These are phyloP conservation scores for Lithobates pipiens DNA, from an alignment of 2,797 vertebrate genomes.

Conservation along the genomic window DNA sequence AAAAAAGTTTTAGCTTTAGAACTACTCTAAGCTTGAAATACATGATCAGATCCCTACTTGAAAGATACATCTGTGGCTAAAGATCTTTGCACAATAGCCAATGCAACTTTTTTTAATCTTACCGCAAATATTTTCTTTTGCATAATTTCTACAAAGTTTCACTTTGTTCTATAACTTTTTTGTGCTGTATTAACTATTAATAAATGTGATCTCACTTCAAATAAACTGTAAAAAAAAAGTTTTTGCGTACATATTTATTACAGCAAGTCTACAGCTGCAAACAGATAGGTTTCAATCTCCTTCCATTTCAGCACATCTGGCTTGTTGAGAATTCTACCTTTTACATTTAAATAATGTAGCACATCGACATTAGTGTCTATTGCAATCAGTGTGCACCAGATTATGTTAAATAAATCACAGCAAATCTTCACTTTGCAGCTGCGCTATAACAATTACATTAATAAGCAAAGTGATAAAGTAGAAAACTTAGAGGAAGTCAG, in stretches of 20 bases:
- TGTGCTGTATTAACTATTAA: no score
- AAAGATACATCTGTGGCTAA: no score
- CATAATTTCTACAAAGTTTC: no score
- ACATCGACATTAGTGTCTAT: constrained; percentile 11
- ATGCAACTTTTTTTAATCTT: no score
- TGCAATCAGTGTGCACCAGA: constrained; percentile 33
- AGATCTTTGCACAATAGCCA: no score
- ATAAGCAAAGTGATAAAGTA: constrained; percentile 10
- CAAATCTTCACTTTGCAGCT: constrained; percentile 30
- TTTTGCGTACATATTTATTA: background rate
- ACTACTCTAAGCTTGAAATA: no score
- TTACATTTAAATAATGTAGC: constrained; percentile 23
- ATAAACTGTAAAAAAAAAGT: no score
- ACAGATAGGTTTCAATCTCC: background rate
- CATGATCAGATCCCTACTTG: no score
- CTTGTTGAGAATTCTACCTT: constrained; percentile 9
- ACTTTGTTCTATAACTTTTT: no score
- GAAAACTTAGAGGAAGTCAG: constrained; percentile 9
- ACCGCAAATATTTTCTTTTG: no score
- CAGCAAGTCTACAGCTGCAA: background rate
- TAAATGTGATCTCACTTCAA: no score
- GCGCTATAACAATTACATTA: constrained; percentile 14
- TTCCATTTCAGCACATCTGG: background rate
- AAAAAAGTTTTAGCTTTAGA: no score
- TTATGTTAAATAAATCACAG: constrained; percentile 45